A percentile compares a stretch with the other conserved stretches of the same genome.
Conservation (phyloP, 2,888 invertebrate species). For the Caenorhabditis doughertyi region DNA sequence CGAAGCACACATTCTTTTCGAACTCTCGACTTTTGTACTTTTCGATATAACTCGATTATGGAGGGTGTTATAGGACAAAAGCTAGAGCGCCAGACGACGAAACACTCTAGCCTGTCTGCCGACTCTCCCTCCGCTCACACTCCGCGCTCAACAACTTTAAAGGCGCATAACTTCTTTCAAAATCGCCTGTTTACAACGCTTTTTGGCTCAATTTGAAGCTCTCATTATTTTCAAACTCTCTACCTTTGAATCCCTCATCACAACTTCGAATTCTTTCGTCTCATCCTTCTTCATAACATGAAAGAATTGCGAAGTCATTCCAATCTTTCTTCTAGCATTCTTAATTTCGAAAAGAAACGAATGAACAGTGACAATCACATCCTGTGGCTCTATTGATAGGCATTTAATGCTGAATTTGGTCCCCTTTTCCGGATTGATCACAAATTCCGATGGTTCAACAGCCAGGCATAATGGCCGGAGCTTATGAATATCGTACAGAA, state of each 20-base stretch:
- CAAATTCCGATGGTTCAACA: not conserved
- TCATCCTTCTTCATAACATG: not conserved
- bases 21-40: too few species aligned
- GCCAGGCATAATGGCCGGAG: not conserved
- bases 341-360: not conserved
- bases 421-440: not conserved
- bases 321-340: not conserved
- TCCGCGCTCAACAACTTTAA: too few species aligned
- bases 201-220: too few species aligned
- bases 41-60: too few species aligned
- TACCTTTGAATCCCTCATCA: not conserved
- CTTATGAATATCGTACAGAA: not conserved
- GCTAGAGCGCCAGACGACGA: too few species aligned
- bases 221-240: too few species aligned
- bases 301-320: not conserved
- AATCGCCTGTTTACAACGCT: too few species aligned
- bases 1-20: too few species aligned
- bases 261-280: not conserved
- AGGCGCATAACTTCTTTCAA: too few species aligned
- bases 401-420: not conserved
- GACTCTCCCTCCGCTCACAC: too few species aligned
- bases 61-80: too few species aligned
- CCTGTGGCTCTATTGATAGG: not conserved
- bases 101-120: too few species aligned
- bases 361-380: not conserved